Conservation (phyloP, 2,113 vertebrate genomes). For the Mastomys natalensis region DNA sequence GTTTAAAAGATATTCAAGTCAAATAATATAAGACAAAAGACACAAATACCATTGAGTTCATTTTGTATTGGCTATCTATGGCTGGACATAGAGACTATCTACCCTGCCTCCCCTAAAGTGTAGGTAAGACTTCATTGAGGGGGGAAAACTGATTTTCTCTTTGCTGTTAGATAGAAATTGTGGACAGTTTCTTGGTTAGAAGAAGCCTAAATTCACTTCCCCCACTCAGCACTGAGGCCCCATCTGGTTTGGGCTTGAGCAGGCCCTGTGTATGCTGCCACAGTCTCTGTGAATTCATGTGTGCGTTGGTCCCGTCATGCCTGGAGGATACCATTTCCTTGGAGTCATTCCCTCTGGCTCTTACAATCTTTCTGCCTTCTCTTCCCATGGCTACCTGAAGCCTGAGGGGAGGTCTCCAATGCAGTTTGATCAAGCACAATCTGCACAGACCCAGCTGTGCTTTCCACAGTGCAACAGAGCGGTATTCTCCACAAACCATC, state of each 20-base stretch:
- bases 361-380: neutral
- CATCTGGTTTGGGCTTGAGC: neutral
- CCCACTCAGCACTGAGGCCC: no score
- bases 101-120: neutral
- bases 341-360: neutral
- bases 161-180: neutral
- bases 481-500: neutral
- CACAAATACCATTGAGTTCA: neutral
- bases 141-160: neutral
- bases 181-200: neutral
- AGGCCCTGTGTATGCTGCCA: neutral
- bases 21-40: neutral
- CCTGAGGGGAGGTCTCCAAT: neutral
- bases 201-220: neutral
- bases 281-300: neutral
- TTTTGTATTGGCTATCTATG: neutral
- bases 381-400: neutral
- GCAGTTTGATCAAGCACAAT: neutral
- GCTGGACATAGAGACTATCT: no score
- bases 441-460: neutral
- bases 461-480: neutral
- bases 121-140: neutral
- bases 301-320: neutral
- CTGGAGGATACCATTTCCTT: neutral
- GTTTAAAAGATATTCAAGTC: neutral